Evolutionary conservation across 1,140 invertebrate genomes (phyloP).

Genomic region (Eupristina koningsbergeri): DNA sequence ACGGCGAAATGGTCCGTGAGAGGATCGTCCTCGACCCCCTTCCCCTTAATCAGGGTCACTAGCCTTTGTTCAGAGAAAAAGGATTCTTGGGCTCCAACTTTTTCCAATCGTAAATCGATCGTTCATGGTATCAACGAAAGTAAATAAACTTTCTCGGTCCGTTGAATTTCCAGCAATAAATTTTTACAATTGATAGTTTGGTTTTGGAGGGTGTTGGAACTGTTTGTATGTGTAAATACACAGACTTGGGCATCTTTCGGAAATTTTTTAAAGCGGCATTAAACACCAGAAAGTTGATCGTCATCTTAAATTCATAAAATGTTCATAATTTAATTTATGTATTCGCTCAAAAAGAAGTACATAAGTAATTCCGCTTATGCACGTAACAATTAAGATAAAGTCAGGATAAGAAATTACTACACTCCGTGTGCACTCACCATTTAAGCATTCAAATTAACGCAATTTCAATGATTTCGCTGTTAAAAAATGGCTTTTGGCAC

Average conservation of each 20-base stretch:
- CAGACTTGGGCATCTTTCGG: too few species aligned
- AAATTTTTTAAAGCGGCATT: too few species aligned
- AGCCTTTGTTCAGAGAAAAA: constrained; percentile 64
- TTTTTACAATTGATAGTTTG: neutral
- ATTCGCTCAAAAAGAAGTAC: too few species aligned
- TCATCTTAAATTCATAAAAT: too few species aligned
- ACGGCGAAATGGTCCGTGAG: constrained; percentile 67
- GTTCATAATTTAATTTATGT: too few species aligned
- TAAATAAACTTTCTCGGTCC: neutral
- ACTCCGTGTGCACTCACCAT: neutral
- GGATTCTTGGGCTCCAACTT: constrained; percentile 13
- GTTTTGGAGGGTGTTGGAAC: neutral
- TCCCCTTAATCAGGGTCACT: constrained; percentile 70
- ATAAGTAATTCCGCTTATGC: too few species aligned
- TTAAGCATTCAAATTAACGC: neutral
- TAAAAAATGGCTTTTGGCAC: neutral
- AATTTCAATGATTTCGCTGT: neutral
- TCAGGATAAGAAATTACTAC: too few species aligned
- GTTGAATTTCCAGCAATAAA: neutral
- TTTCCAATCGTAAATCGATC: constrained; percentile 8
- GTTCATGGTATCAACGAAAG: neutral
- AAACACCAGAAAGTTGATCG: too few species aligned
- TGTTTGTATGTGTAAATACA: neutral
- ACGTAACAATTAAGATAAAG: too few species aligned
- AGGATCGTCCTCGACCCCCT: constrained; percentile 70